Base-by-base conservation (phyloP, 1,140 invertebrate species). In the Scaptomyza graminum region DNA sequence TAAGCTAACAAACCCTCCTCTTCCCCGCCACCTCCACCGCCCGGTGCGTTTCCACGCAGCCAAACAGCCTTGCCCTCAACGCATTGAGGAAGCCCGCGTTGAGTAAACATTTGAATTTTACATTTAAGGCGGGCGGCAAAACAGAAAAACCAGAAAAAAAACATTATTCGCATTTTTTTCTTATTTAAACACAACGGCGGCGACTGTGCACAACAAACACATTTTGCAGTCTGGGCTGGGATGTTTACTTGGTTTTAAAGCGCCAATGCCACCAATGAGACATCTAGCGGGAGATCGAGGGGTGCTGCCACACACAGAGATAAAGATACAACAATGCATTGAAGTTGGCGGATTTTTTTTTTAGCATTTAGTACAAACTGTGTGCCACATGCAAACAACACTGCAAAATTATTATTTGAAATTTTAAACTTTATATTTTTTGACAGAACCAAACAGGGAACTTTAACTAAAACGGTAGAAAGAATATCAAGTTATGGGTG, bases 61-160 rank as follows among this genome's bases (percentile, higher is more conserved):
- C 60, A 46, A 73, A 62, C 51, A 68, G 70, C 57, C 56, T 73
- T 68, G 70, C 64, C 65, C 56, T 73, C 64, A 67, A 50, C 34
- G 69, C 69, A 61, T 74, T 71, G 78, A 78, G 84, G 79, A 83
- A 89, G 83, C 79, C 79, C 60, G 76, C 75, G 72, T 88, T 52
- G 75, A 69, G 83, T 88, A 88, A 88, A 88, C 83, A 88, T 88
- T 88, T 88, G 84, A 88, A 88, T 88, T 88, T 88, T 83, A 88
- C 83, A 88, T 88, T 88, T 79, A 88, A 83, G 76, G 76, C 83
- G 83, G 78, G 70, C 46, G 59, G 78, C 69, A 83, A 71, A 85
- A 74, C 72, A 76, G 37, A 56, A 59, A 15, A 65, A 66, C 13
- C 52, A 66, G 39, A 60, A 34, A 15, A 54, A 44, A 28, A 52